A percentile compares a stretch with the other conserved stretches of the same genome.
phyloP scores from a whole-genome alignment of 1,140 invertebrate genomes.

The Batillaria attramentaria region DNA sequence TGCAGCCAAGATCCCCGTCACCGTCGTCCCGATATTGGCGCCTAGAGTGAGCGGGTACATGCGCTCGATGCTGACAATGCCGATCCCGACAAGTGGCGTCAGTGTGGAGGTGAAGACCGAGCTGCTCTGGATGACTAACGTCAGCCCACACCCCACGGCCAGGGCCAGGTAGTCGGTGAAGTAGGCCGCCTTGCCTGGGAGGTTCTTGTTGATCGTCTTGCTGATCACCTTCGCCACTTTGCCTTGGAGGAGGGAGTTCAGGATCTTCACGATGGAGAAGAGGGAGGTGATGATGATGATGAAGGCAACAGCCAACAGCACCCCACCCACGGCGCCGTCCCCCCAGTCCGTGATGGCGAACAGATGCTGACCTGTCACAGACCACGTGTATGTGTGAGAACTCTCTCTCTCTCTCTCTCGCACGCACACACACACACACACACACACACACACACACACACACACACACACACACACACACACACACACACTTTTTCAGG shows the following conservation, averaged over 20 bases:
- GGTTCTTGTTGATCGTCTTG: constrained; percentile 74
- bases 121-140: constrained; percentile 78
- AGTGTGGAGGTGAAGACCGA: constrained; percentile 79
- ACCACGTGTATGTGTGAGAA: too few species aligned
- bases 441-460: too few species aligned
- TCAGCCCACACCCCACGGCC: constrained; percentile 75
- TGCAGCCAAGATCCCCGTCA: constrained; percentile 75
- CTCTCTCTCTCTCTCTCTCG: too few species aligned
- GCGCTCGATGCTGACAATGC: constrained; percentile 76
- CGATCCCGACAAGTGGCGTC: constrained; percentile 78
- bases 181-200: constrained; percentile 69
- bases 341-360: constrained; percentile 22
- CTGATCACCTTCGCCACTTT: constrained; percentile 72
- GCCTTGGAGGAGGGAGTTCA: constrained; percentile 72
- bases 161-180: constrained; percentile 76
- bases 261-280: constrained; percentile 76
- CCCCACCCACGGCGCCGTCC: constrained; percentile 25
- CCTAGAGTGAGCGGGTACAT: constrained; percentile 78
- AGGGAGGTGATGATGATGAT: constrained; percentile 55
- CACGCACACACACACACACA: too few species aligned
- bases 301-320: constrained; percentile 20
- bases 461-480: too few species aligned
- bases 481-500: too few species aligned
- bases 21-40: constrained; percentile 79
- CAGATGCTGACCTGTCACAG: constrained; percentile 3